Evolutionary conservation across 2,888 invertebrate genomes (phyloP).

Genomic region (Xanthorhoe spadicearia): DNA sequence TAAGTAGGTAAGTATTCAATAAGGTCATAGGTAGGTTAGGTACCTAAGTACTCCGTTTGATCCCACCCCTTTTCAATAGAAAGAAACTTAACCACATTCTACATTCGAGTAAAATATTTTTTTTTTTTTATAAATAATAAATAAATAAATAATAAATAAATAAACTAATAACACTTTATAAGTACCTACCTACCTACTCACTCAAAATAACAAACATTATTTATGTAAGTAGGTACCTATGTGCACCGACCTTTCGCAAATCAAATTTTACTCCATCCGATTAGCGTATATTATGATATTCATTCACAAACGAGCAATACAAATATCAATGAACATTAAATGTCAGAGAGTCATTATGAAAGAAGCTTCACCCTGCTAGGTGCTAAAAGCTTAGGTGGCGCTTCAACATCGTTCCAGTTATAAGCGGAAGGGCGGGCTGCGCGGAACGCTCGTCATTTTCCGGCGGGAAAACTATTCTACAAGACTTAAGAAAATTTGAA

Average conservation of each 20-base stretch:
- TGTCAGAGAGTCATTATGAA: constrained; percentile 22
- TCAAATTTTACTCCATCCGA: not conserved
- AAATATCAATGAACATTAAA: constrained; percentile 11
- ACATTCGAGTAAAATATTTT: too few relatives aligned
- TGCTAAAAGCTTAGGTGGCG: constrained; percentile 45
- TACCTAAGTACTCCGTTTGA: too few relatives aligned
- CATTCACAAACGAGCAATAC: not conserved
- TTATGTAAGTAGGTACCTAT: too few relatives aligned
- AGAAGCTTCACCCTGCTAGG: constrained; percentile 35
- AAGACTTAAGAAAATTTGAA: not conserved
- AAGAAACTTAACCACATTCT: too few relatives aligned
- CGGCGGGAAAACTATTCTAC: constrained; percentile 35
- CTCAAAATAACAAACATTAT: too few relatives aligned
- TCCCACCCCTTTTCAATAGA: too few relatives aligned
- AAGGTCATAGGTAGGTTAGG: too few relatives aligned
- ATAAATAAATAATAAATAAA: too few relatives aligned
- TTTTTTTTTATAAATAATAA: too few relatives aligned
- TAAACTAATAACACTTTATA: too few relatives aligned
- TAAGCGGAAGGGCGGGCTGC: constrained; percentile 54
- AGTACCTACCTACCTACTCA: too few relatives aligned
- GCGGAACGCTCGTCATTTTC: constrained; percentile 48
- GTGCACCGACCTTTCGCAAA: not conserved
- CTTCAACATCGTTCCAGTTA: constrained; percentile 59
- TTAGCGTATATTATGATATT: not conserved
- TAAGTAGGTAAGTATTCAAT: too few relatives aligned